Percentiles rank a stretch among this genome's conserved stretches.
phyloP scores from a whole-genome alignment of 1,140 invertebrate species.

The Drosophila punjabiensis region DNA sequence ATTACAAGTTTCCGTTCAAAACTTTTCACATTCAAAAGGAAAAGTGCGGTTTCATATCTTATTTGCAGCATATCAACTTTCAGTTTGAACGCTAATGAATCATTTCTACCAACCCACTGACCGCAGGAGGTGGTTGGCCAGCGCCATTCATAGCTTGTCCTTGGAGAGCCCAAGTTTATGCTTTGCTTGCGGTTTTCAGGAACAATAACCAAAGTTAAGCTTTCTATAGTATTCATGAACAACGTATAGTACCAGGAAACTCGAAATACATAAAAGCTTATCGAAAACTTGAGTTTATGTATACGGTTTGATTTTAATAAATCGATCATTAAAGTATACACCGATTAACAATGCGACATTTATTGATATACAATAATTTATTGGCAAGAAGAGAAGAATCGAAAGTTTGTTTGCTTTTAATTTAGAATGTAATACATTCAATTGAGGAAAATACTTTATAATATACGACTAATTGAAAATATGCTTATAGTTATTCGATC shows the following conservation, averaged over 20 bases:
- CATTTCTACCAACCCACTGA: constrained; percentile 39
- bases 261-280: background rate
- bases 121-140: constrained; percentile 15
- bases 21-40: constrained; percentile 37
- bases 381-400: too few species aligned
- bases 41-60: constrained; percentile 26
- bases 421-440: too few species aligned
- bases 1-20: constrained; percentile 33
- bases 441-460: too few species aligned
- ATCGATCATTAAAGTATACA: background rate
- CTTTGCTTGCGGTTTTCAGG: constrained; percentile 3
- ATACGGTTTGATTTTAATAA: background rate
- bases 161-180: constrained; percentile 13
- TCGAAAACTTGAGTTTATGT: background rate
- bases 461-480: too few species aligned
- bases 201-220: constrained; percentile 1
- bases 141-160: constrained; percentile 4
- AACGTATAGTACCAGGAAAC: background rate
- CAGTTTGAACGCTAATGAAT: constrained; percentile 34
- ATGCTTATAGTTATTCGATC: too few species aligned
- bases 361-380: too few species aligned
- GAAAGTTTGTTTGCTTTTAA: too few species aligned
- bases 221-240: background rate
- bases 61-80: constrained; percentile 21
- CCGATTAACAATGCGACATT: background rate